Evolutionary conservation across 1,140 invertebrate genomes (phyloP).

Genomic region (Megalonaias nervosa): DNA sequence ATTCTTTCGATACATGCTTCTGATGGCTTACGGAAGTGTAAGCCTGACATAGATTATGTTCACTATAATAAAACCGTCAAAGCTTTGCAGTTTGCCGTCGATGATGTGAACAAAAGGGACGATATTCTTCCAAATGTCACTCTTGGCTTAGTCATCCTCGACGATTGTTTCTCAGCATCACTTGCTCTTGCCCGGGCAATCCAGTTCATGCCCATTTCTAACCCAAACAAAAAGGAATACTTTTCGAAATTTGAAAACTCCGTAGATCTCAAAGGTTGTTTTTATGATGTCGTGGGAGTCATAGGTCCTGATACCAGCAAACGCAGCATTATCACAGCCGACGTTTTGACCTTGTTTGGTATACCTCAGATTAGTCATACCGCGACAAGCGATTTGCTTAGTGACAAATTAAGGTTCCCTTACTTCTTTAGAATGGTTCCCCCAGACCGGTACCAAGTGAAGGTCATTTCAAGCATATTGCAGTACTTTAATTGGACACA

Average conservation of each 20-base stretch:
- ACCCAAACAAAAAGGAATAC: not conserved
- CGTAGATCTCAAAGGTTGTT: conserved; percentile 23
- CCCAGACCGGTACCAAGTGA: conserved; percentile 53
- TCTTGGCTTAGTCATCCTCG: conserved; percentile 41
- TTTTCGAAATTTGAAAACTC: not conserved
- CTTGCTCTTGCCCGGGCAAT: conserved; percentile 44
- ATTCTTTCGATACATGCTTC: conserved; percentile 44
- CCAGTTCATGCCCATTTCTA: conserved; percentile 47
- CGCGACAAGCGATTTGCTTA: conserved; percentile 53
- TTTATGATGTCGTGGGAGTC: conserved; percentile 50
- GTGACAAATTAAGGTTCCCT: conserved; percentile 54
- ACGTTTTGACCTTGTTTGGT: conserved; percentile 47
- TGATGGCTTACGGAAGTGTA: conserved; percentile 24
- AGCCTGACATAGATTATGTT: conserved; percentile 15
- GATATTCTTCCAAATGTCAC: conserved; percentile 41
- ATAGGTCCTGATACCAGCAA: conserved; percentile 48
- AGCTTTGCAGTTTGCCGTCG: conserved; percentile 42
- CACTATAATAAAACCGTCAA: conserved; percentile 40
- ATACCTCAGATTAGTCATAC: conserved; percentile 56
- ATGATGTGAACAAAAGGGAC: conserved; percentile 36
- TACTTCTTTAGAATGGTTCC: conserved; percentile 58
- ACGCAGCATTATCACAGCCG: conserved; percentile 46
- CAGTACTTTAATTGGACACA: conserved; percentile 51
- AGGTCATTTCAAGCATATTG: conserved; percentile 48
- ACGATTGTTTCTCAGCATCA: conserved; percentile 44